phyloP scores from a whole-genome alignment of 2,113 vertebrate species.

The Myotis lucifugus region DNA sequence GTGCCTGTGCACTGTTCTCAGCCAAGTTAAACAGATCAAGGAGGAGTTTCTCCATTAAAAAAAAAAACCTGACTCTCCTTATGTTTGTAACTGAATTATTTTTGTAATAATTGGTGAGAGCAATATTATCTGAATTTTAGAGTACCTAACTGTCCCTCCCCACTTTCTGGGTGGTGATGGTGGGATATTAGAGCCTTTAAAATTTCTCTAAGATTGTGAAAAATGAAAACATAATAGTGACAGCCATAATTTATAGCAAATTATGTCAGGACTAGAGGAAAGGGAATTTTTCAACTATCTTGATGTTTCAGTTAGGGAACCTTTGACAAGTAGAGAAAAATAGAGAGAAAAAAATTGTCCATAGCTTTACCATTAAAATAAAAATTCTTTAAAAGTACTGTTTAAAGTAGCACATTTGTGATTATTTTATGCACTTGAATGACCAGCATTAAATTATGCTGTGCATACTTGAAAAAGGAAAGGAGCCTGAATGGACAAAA shows the following conservation, averaged over 20 bases:
- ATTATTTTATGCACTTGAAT: background rate
- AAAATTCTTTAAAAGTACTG: background rate
- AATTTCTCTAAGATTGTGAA: background rate
- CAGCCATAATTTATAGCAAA: background rate
- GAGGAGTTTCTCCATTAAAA: background rate
- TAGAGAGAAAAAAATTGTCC: background rate
- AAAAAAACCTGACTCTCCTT: background rate
- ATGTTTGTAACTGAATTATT: background rate
- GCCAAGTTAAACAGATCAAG: background rate
- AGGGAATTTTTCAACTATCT: background rate
- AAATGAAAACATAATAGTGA: background rate
- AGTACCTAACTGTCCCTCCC: background rate
- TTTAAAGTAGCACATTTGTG: background rate
- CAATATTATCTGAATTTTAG: background rate
- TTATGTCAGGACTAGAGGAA: background rate
- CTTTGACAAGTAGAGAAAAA: conserved; percentile 25
- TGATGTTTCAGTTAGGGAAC: background rate
- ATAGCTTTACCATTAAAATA: background rate
- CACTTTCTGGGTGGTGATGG: background rate
- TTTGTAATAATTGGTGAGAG: conserved; percentile 6
- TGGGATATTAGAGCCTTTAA: background rate
- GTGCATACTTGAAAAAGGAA: background rate
- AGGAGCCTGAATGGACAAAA: fast-evolving
- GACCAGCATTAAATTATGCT: background rate
- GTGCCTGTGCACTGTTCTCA: background rate